A percentile compares a stretch with the other conserved stretches of the same genome.
Conservation (phyloP, 2,113 vertebrate genomes). For the Pseudolaguvia tuberculata region DNA sequence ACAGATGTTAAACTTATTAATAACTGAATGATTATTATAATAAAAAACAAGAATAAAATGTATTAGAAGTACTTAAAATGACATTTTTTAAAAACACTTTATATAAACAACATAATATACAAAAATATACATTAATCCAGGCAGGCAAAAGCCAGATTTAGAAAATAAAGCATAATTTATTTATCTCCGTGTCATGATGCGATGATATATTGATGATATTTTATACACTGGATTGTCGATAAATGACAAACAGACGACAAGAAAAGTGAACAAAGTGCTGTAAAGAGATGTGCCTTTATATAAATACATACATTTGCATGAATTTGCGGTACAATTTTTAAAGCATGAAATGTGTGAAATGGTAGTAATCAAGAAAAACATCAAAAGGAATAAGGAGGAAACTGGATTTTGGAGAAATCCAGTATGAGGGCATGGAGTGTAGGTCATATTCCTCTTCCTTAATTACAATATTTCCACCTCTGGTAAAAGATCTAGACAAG, state of each 20-base stretch:
- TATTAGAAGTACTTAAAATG: background rate
- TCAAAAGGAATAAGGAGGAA: background rate
- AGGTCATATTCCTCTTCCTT: background rate
- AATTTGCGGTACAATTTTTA: background rate
- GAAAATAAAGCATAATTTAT: conserved; percentile 68
- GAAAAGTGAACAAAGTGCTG: background rate
- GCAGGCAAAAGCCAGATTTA: no score
- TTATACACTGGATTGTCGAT: conserved; percentile 62
- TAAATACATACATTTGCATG: background rate
- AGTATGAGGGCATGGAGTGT: no score
- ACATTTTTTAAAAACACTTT: no score
- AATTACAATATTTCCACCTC: background rate
- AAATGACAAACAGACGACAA: background rate
- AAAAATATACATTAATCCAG: background rate
- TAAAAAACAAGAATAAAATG: background rate
- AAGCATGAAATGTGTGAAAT: background rate
- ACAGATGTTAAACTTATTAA: no score
- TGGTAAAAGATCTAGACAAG: background rate
- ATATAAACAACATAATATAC: background rate
- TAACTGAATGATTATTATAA: background rate
- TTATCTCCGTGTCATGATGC: conserved; percentile 44
- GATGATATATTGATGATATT: background rate
- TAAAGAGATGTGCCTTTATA: background rate
- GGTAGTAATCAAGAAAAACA: background rate
- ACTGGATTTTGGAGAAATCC: background rate